phyloP scores from a whole-genome alignment of 2,888 invertebrate genomes.

The Drosophila mulleri region DNA sequence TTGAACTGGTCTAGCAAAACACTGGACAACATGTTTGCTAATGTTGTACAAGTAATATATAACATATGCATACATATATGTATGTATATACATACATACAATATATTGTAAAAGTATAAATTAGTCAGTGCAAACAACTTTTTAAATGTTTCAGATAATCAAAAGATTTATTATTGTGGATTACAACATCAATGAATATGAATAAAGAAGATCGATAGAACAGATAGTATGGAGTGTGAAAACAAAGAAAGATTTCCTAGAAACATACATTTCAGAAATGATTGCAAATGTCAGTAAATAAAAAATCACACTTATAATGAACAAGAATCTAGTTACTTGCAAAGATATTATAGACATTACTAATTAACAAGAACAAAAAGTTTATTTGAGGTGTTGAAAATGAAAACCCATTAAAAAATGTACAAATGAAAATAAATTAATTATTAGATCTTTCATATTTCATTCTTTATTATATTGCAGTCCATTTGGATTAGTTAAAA shows the following conservation, averaged over 20 bases:
- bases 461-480: no score
- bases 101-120: not conserved
- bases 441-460: no score
- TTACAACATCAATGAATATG: not conserved
- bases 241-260: not conserved
- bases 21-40: conserved; percentile 9
- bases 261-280: not conserved
- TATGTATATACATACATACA: no score
- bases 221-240: not conserved
- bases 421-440: no score
- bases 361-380: not conserved
- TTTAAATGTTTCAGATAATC: not conserved
- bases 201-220: not conserved
- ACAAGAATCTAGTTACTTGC: not conserved
- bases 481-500: no score
- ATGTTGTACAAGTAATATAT: not conserved
- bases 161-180: not conserved
- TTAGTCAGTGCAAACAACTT: not conserved
- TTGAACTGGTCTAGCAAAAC: conserved; percentile 15
- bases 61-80: not conserved
- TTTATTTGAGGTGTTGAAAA: no score
- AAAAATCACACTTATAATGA: not conserved
- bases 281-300: not conserved
- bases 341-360: not conserved
- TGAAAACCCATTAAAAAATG: not conserved